Percentiles rank a stretch among this genome's conserved stretches.
These are phyloP conservation scores for Stegastes partitus DNA, from an alignment of 2,113 vertebrate species.

Conservation along the genomic window DNA sequence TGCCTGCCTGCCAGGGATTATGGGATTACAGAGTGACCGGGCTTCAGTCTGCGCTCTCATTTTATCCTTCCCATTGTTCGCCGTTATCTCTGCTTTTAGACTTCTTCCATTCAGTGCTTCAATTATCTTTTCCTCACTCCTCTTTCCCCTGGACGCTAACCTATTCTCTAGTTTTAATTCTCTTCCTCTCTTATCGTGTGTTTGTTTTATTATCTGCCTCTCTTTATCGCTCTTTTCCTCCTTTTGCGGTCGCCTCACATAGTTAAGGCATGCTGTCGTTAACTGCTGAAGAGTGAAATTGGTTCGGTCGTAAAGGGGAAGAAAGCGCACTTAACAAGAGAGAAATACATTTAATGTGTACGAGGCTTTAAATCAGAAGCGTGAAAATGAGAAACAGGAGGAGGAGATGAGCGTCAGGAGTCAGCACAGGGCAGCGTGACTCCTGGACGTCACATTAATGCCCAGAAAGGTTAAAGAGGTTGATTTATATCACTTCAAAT, in stretches of 20 bases:
- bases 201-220: constrained; percentile 30
- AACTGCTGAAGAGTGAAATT: constrained; percentile 58
- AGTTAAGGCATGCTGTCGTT: constrained; percentile 29
- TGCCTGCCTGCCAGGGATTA: constrained; percentile 83
- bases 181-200: constrained; percentile 24
- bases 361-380: constrained; percentile 35
- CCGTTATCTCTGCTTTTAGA: constrained; percentile 52
- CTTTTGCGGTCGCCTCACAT: constrained; percentile 25
- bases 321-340: constrained; percentile 20
- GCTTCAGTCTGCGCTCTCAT: constrained; percentile 55
- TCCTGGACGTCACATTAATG: neutral
- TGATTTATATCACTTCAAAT: neutral
- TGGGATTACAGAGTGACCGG: constrained; percentile 81
- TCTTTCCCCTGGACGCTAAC: constrained; percentile 30
- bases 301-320: constrained; percentile 3
- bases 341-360: constrained; percentile 24
- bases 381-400: constrained; percentile 11
- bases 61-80: constrained; percentile 44
- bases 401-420: neutral
- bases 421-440: neutral
- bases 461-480: neutral
- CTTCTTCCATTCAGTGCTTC: constrained; percentile 42
- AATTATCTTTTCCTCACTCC: constrained; percentile 56
- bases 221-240: constrained; percentile 15
- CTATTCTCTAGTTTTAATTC: constrained; percentile 50